A percentile compares a stretch with the other conserved stretches of the same genome.
These are phyloP conservation scores for Allolobophora icterica DNA, from an alignment of 2,888 invertebrate genomes.

Conservation along the genomic window DNA sequence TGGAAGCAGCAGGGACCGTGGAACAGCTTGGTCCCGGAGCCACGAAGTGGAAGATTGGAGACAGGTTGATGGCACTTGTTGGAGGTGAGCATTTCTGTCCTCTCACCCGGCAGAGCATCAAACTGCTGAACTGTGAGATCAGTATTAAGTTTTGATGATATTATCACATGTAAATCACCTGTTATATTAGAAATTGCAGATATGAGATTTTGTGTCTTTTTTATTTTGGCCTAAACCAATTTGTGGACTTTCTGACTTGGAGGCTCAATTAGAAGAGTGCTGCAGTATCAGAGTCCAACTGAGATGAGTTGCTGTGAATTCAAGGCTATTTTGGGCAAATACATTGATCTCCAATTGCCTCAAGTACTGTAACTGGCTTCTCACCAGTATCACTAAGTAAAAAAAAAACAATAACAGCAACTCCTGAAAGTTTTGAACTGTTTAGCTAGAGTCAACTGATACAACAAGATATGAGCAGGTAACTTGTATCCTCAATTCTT, in stretches of 20 bases:
- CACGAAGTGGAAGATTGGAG: slow-evolving; percentile 57
- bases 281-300: background rate
- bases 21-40: slow-evolving; percentile 53
- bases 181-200: slow-evolving; percentile 8
- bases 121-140: background rate
- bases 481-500: too few relatives aligned
- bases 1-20: slow-evolving; percentile 63
- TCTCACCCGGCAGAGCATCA: background rate
- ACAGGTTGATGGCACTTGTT: slow-evolving; percentile 64
- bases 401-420: too few relatives aligned
- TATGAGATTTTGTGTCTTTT: background rate
- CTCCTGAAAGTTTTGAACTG: too few relatives aligned
- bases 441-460: too few relatives aligned
- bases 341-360: too few relatives aligned
- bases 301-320: too few relatives aligned
- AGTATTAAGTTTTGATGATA: background rate
- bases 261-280: background rate
- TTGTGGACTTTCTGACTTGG: background rate
- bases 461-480: too few relatives aligned
- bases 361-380: too few relatives aligned
- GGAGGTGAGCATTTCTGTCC: slow-evolving; percentile 51
- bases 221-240: background rate
- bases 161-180: too few relatives aligned
- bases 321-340: too few relatives aligned
- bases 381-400: too few relatives aligned